Base-by-base conservation (phyloP, 2,113 vertebrate species). In the Anguilla rostrata region DNA sequence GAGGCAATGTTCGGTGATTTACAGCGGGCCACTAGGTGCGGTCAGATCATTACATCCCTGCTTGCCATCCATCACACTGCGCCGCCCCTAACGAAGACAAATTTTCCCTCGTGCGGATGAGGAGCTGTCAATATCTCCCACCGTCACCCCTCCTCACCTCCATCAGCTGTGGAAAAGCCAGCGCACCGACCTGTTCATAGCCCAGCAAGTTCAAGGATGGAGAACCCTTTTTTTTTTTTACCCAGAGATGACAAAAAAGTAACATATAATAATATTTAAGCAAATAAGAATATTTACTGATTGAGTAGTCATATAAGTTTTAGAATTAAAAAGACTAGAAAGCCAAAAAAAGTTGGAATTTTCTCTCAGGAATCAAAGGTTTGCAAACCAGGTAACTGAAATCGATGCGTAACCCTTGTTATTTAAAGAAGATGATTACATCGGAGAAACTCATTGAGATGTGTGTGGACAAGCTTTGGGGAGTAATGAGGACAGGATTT, bases 31-130 rank as follows among this genome's bases (percentile, higher is more conserved):
- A 16, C 93, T 87, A 91, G 95, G 93, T 93, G 90, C 86, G 94
- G 95, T 96, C 94, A 92, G 92, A 96, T 97, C 94, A 96, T 96
- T 95, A 94, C 87, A 15, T 94, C 95, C 94, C 96, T 94, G 95
- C 96, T 94, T 84, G 92, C 92, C 88, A 96, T 96, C 94, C 95
- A 95, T 97, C 96, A 96, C 94, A 40, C 94, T 95, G 95, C 95
- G 94, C 93, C 92, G 95, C 94, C 93, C 89, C 95, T 97, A 96
- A 97, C 94, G 81, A 96, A 97, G 96, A 97, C 90, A 43, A 95
- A 97, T 96, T 93, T 91, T 88, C 57, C 53, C 87, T 92, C 90
- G 92, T 80, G 86, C 88, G 95, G 94, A 94, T 88, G 93, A 96
- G 94, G 94, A 90, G 91, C 90, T 91, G 92, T 92, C 93, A 93